Evolutionary conservation across 92 coral and sea anemone genomes (phyloP), one percentile per base, ranked within the genome.

Genomic region (Umimayanthus kanabou): DNA sequence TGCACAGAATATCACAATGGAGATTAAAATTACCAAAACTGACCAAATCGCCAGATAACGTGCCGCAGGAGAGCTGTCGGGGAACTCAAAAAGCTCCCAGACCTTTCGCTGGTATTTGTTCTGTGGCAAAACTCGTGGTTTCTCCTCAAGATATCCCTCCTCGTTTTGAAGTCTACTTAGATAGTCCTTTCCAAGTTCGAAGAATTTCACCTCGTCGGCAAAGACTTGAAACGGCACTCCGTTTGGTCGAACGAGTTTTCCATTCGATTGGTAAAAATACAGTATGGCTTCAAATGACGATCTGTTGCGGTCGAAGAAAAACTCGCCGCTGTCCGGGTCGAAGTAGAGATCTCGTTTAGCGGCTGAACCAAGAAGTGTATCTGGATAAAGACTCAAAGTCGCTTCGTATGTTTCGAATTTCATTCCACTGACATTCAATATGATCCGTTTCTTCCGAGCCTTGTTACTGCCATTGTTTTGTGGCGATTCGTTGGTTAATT

Each of bases 241-340:
- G 15, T 87, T 93, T 25, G 99, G 99, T 16, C 99, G 92, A 26
- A 95, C 96, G 16, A 97, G 94, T 65, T 89, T 91, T 33, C 99
- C 99, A 23, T 93, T 89, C 16, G 98, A 92, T 84, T 97, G 99
- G 84, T 97, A 97, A 80, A 91, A 97, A 82, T 93, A 93, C 88
- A 97, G 89, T 69, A 97, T 97, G 49, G 99, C 98, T 85, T 97
- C 99, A 67, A 97, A 97, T 18, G 99, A 94, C 66, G 98, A 97
- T 25, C 99, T 93, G 81, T 97, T 97, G 85, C 99, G 94, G 92
- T 97, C 99, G 92, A 97, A 97, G 89, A 97, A 97, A 70, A 91
- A 95, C 45, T 97, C 99, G 40, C 91, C 92, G 58, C 89, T 90
- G 33, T 91, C 94, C 1, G 74, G 82, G 90, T 97, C 99, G 85